Evolutionary conservation across 2,113 vertebrate genomes (phyloP).

Genomic region (Clarias magur): DNA sequence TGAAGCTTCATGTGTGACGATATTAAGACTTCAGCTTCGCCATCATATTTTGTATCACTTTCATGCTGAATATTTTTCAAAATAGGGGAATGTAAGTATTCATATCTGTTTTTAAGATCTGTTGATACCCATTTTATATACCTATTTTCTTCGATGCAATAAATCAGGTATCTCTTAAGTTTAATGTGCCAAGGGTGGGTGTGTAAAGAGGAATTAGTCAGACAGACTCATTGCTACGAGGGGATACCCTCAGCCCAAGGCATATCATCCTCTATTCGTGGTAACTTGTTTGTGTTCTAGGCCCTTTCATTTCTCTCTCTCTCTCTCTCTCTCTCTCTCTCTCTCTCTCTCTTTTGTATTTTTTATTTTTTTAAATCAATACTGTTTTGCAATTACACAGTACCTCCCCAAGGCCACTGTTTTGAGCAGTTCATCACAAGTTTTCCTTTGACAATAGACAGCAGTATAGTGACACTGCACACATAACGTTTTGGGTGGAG

Average conservation of each 20-base stretch:
- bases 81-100: slow-evolving; percentile 27
- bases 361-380: slow-evolving; percentile 47
- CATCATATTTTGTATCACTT: neutral
- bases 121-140: neutral
- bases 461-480: neutral
- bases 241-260: slow-evolving; percentile 59
- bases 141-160: slow-evolving; percentile 37
- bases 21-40: neutral
- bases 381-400: slow-evolving; percentile 28
- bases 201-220: slow-evolving; percentile 59
- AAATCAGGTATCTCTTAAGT: slow-evolving; percentile 38
- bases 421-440: slow-evolving; percentile 18
- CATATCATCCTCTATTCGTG: slow-evolving; percentile 52
- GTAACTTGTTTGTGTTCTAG: slow-evolving; percentile 63
- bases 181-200: slow-evolving; percentile 27
- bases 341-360: no score
- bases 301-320: slow-evolving; percentile 38
- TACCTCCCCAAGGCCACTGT: neutral
- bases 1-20: neutral
- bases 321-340: no score
- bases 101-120: neutral
- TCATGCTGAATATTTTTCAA: slow-evolving; percentile 13
- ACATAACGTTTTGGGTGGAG: neutral
- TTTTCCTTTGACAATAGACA: slow-evolving; percentile 19
- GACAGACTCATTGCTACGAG: slow-evolving; percentile 59